Evolutionary conservation across 2,797 vertebrate genomes (phyloP), one percentile per base, ranked within the genome.

Genomic region (Mergus octosetaceus): DNA sequence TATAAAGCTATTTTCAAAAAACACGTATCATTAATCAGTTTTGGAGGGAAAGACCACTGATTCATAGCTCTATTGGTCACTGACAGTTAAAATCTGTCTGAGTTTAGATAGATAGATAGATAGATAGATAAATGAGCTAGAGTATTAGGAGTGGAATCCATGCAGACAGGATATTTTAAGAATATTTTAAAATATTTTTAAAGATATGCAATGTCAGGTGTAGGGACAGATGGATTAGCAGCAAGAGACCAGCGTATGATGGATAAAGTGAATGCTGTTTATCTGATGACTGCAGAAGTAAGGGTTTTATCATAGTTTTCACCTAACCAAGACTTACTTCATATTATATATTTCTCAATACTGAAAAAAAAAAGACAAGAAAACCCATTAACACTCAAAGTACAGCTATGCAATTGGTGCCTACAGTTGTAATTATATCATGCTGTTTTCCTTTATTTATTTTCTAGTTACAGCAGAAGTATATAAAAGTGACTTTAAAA

Each of bases 151-250:
- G 73, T 25, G 45, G 36, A 25, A 74, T 19, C 38, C 8, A 1
- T 28, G 54, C 43, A 69, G 71, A 72, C 34, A 66, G 27, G 65
- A 36, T 11, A 32, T 22, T 34, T 30, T 32, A 51, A 92, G 73
- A 80, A 73, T 11, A 15, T 57, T 92, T 82, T 64, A 0, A 68
- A 82, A 5, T 62, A 36, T 49, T 85, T 87, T 72, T 70, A 21
- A 93, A 65, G 68, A 25, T 11, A 10, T 39, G 57, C 61, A 62
- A 24, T 47, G 78, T 87, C 84, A 93, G 81, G 49, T 54, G 0
- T 57, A 24, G 61, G 64, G 62, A 77, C 79, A 96, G 94, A 93
- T 70, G 65, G 85, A 87, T 89, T 72, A 90, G 75, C 87, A 93
- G 83, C 73, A 89, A 85, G 78, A 87, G 65, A 58, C 34, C 58